Evolutionary conservation across 2,797 vertebrate genomes (phyloP).

Genomic region (Paratrypauchen microcephalus): DNA sequence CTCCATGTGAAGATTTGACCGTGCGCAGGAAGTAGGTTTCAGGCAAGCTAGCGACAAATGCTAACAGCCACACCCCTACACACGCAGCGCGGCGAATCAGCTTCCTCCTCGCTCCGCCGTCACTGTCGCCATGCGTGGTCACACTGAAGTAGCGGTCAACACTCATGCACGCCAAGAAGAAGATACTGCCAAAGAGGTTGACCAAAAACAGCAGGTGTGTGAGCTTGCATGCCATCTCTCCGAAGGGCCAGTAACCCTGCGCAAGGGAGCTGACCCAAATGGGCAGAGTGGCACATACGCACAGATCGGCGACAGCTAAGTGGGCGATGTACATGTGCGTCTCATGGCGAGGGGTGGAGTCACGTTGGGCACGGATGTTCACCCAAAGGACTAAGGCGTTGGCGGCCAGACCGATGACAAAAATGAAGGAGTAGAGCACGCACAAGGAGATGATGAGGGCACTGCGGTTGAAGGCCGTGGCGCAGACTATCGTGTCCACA

Average conservation of each 20-base stretch:
- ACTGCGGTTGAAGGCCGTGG: constrained; percentile 77
- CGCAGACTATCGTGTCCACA: constrained; percentile 81
- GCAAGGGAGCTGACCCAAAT: constrained; percentile 91
- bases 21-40: constrained; percentile 92
- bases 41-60: constrained; percentile 85
- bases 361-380: constrained; percentile 87
- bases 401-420: constrained; percentile 87
- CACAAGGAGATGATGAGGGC: constrained; percentile 86
- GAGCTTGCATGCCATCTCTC: constrained; percentile 89
- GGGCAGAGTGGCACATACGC: constrained; percentile 89
- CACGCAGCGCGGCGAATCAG: constrained; percentile 79
- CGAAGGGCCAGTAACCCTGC: constrained; percentile 94
- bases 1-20: constrained; percentile 77
- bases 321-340: constrained; percentile 94
- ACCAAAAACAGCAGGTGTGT: constrained; percentile 92
- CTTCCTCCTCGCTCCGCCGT: constrained; percentile 71
- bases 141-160: constrained; percentile 91
- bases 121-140: constrained; percentile 48
- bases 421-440: constrained; percentile 91
- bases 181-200: constrained; percentile 95
- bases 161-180: constrained; percentile 96
- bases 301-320: constrained; percentile 90
- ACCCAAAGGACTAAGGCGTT: constrained; percentile 94
- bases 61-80: constrained; percentile 88
- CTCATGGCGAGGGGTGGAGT: constrained; percentile 83